These are phyloP conservation scores for Champsocephalus gunnari DNA, from an alignment of 2,797 vertebrate species.

Conservation along the genomic window DNA sequence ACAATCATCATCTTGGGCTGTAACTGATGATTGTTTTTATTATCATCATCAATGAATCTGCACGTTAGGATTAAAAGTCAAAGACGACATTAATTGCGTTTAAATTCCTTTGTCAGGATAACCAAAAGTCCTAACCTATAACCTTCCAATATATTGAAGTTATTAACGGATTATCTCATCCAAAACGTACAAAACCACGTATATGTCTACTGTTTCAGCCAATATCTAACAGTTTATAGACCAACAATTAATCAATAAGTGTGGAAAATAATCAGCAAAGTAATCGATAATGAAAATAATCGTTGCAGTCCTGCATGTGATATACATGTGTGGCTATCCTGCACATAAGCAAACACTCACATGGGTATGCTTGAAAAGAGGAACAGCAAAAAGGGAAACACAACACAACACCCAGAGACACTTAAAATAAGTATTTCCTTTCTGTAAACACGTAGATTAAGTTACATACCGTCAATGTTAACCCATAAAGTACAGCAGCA, in stretches of 20 bases:
- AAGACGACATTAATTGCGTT: background rate
- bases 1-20: background rate
- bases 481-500: slow-evolving; percentile 1
- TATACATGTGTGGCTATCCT: background rate
- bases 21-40: background rate
- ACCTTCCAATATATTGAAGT: background rate
- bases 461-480: background rate
- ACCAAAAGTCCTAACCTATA: too few species aligned
- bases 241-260: too few species aligned
- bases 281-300: background rate
- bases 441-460: slow-evolving; percentile 4
- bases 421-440: background rate
- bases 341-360: background rate
- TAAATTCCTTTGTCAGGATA: too few species aligned
- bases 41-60: background rate
- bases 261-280: too few species aligned
- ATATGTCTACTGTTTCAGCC: too few species aligned
- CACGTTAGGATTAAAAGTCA: background rate
- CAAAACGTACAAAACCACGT: too few species aligned
- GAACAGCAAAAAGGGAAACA: background rate
- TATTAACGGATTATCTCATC: background rate
- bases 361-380: background rate
- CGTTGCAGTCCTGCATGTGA: background rate
- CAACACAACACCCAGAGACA: background rate
- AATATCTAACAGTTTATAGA: too few species aligned